Evolutionary conservation across 2,888 invertebrate species (phyloP).

Genomic region (Gnatocerus cornutus): DNA sequence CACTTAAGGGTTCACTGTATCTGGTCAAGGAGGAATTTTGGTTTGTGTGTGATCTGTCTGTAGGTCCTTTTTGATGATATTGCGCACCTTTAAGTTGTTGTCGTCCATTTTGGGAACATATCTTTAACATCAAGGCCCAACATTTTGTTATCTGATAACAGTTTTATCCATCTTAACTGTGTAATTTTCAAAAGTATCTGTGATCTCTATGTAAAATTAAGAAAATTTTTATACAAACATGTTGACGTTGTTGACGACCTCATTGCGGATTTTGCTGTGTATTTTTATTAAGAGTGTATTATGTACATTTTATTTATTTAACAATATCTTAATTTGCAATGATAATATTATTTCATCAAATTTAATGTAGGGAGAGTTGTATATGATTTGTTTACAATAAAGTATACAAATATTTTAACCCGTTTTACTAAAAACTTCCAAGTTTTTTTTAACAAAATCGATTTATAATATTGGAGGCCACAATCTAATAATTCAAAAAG

Average conservation of each 20-base stretch:
- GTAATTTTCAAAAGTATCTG: constrained; percentile 44
- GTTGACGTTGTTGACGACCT: constrained; percentile 36
- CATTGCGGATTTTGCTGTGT: constrained; percentile 35
- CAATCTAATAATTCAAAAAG: too few species aligned
- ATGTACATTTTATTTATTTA: constrained; percentile 46
- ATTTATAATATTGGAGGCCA: too few species aligned
- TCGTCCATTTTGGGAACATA: constrained; percentile 23
- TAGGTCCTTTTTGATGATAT: constrained; percentile 18
- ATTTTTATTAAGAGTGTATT: constrained; percentile 36
- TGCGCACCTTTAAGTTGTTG: constrained; percentile 16
- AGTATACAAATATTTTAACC: constrained; percentile 23
- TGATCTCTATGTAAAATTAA: constrained; percentile 45
- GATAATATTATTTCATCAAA: constrained; percentile 15
- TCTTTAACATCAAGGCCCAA: constrained; percentile 8
- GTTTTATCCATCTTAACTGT: constrained; percentile 15
- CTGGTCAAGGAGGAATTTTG: not conserved
- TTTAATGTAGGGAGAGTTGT: constrained; percentile 24
- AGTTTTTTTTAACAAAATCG: too few species aligned
- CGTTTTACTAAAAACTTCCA: too few species aligned
- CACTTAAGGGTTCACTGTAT: constrained; percentile 13
- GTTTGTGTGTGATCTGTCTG: constrained; percentile 11
- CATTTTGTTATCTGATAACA: constrained; percentile 18
- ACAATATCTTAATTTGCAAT: constrained; percentile 17
- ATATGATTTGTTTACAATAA: constrained; percentile 35
- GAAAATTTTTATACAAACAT: constrained; percentile 44